A percentile compares a stretch with the other conserved stretches of the same genome.
phyloP scores from a whole-genome alignment of 2,888 invertebrate genomes.

The Drosophila ezoana region DNA sequence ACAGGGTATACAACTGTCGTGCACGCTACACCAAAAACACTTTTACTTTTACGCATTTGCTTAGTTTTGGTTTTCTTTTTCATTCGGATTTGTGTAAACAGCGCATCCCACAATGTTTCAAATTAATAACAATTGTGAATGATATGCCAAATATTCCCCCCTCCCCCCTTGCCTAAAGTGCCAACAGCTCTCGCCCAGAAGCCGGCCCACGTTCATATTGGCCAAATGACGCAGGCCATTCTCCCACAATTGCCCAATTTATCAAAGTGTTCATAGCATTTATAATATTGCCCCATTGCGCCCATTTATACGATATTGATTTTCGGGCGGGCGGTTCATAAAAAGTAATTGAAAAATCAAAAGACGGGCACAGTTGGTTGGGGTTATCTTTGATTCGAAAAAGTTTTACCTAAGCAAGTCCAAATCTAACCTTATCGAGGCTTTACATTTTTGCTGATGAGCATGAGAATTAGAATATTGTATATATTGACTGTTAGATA shows the following conservation, averaged over 20 bases:
- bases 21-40: background rate
- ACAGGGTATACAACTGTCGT: constrained; percentile 24
- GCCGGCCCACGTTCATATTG: constrained; percentile 8
- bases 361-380: no score
- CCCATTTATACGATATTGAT: constrained; percentile 12
- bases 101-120: constrained; percentile 64
- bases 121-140: constrained; percentile 75
- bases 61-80: constrained; percentile 5
- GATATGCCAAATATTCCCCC: constrained; percentile 45
- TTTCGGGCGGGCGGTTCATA: background rate
- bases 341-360: no score
- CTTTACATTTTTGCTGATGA: no score
- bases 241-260: constrained; percentile 28
- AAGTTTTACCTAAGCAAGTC: no score
- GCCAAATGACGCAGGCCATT: constrained; percentile 40
- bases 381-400: no score
- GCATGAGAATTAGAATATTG: no score
- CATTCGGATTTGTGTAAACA: constrained; percentile 63
- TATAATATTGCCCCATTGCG: no score
- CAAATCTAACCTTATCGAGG: no score
- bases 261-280: constrained; percentile 26
- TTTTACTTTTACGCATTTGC: constrained; percentile 28
- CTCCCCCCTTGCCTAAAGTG: constrained; percentile 17
- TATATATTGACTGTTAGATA: no score
- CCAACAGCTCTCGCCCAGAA: constrained; percentile 18